Percentiles rank a stretch among this genome's conserved stretches.
Evolutionary conservation across 2,888 invertebrate species (phyloP).

Genomic region (Oscheius sp.): DNA sequence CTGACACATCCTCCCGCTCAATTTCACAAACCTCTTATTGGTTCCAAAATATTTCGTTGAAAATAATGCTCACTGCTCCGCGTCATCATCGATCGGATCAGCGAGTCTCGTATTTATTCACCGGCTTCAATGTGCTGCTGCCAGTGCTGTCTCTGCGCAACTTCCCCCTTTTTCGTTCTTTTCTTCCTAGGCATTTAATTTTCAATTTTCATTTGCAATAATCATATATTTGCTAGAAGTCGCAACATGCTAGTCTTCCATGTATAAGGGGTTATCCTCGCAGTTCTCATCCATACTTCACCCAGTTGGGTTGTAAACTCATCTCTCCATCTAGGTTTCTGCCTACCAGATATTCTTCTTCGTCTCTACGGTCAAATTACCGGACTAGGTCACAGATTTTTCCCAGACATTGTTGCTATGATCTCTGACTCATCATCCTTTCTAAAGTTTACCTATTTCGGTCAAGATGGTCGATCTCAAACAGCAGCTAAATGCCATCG

Average conservation of each 20-base stretch:
- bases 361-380: no score
- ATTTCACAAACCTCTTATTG: no score
- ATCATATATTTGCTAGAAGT: no score
- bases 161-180: background rate
- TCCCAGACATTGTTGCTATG: background rate
- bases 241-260: no score
- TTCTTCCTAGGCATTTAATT: no score
- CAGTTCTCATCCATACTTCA: no score
- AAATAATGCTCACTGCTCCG: background rate
- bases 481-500: conserved; percentile 70
- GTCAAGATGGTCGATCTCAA: conserved; percentile 66
- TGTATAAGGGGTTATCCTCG: no score
- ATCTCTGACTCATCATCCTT: background rate
- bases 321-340: no score
- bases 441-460: background rate
- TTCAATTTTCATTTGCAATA: background rate
- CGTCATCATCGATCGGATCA: conserved; percentile 34
- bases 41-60: no score
- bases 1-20: no score
- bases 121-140: conserved; percentile 29
- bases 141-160: conserved; percentile 21
- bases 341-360: no score
- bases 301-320: no score
- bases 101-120: conserved; percentile 23
- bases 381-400: background rate